phyloP scores from a whole-genome alignment of 2,888 invertebrate genomes.

The Chalcosyrphus nemorum region DNA sequence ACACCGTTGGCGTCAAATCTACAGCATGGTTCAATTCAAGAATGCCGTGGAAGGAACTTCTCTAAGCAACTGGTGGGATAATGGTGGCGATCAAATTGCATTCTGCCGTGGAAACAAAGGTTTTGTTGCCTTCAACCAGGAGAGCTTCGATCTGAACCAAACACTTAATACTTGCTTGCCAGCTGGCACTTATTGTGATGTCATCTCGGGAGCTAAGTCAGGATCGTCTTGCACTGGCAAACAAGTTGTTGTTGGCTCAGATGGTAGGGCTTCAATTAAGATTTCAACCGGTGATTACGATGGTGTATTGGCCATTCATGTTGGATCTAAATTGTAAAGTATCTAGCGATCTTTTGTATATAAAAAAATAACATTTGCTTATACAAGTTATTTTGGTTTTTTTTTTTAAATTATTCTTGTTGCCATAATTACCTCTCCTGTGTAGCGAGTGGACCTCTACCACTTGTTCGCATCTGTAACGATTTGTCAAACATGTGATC shows the following conservation, averaged over 20 bases:
- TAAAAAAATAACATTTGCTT: not conserved
- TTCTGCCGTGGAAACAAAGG: slow-evolving; percentile 90
- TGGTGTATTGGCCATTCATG: slow-evolving; percentile 88
- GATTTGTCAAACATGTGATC: too few species aligned
- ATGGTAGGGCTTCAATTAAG: slow-evolving; percentile 77
- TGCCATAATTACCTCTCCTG: too few species aligned
- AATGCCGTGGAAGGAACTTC: slow-evolving; percentile 85
- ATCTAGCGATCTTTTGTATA: not conserved
- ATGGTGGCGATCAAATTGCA: slow-evolving; percentile 91
- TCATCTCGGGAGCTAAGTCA: slow-evolving; percentile 87
- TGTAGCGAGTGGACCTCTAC: too few species aligned
- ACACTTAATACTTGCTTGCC: slow-evolving; percentile 87
- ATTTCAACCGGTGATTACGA: slow-evolving; percentile 82
- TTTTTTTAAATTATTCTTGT: not conserved
- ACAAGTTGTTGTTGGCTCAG: slow-evolving; percentile 75
- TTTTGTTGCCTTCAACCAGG: slow-evolving; percentile 90
- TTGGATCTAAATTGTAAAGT: slow-evolving; percentile 80
- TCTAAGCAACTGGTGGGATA: slow-evolving; percentile 90
- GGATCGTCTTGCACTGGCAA: slow-evolving; percentile 79
- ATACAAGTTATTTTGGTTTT: not conserved
- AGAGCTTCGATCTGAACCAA: slow-evolving; percentile 84
- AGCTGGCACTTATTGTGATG: slow-evolving; percentile 92
- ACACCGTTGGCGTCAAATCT: slow-evolving; percentile 92
- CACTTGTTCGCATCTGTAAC: too few species aligned
- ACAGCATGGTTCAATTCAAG: slow-evolving; percentile 89